phyloP scores from a whole-genome alignment of 2,888 invertebrate species.

The Schrankia costaestrigalis region DNA sequence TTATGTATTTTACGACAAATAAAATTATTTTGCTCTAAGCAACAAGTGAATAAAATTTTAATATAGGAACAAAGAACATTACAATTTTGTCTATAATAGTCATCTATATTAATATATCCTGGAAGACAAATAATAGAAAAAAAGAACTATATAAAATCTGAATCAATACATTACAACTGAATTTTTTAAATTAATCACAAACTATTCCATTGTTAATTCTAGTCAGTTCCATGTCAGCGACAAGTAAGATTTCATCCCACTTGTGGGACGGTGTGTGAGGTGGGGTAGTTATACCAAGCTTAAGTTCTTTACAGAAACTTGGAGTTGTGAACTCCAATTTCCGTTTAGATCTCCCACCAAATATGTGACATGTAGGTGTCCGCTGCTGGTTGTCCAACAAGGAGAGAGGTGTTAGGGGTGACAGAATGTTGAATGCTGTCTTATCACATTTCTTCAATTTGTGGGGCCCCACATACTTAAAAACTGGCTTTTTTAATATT shows the following conservation, averaged over 20 bases:
- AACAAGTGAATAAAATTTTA: conserved; percentile 62
- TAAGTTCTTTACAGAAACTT: conserved; percentile 54
- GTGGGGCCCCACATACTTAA: conserved; percentile 82
- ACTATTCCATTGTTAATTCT: conserved; percentile 74
- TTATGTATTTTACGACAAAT: conserved; percentile 30
- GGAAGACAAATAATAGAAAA: conserved; percentile 61
- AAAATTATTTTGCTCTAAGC: conserved; percentile 47
- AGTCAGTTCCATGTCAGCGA: conserved; percentile 80
- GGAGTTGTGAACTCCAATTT: conserved; percentile 73
- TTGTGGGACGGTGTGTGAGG: conserved; percentile 75
- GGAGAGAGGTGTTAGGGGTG: conserved; percentile 65
- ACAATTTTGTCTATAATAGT: conserved; percentile 36
- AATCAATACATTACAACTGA: conserved; percentile 37
- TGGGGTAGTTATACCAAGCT: conserved; percentile 62
- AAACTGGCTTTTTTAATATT: conserved; percentile 84
- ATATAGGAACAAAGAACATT: conserved; percentile 57
- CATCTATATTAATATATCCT: conserved; percentile 42
- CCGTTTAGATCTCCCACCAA: conserved; percentile 66
- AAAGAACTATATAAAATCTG: conserved; percentile 47
- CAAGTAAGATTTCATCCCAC: conserved; percentile 80
- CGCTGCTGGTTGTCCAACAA: conserved; percentile 48
- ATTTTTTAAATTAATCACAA: conserved; percentile 52
- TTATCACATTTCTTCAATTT: conserved; percentile 62
- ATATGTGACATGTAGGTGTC: conserved; percentile 54
- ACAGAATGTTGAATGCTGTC: conserved; percentile 46